phyloP scores from a whole-genome alignment of 1,140 invertebrate species.

The Drosophila arizonae region DNA sequence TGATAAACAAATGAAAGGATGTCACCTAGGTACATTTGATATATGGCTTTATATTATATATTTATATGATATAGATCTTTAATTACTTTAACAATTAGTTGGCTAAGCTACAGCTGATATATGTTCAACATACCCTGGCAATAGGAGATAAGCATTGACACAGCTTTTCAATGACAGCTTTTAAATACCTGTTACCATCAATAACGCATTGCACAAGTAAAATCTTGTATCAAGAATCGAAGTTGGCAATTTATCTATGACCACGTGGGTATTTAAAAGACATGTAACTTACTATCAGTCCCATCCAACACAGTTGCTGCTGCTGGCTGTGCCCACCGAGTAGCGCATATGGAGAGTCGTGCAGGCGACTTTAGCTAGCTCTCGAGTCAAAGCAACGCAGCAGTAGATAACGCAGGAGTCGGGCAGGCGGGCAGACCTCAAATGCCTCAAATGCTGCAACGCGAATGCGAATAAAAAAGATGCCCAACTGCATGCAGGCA shows the following conservation, averaged over 20 bases:
- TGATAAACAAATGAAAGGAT: not conserved
- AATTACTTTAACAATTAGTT: no score
- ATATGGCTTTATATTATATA: no score
- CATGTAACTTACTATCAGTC: constrained; percentile 23
- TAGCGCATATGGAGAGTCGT: constrained; percentile 28
- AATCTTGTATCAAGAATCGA: no score
- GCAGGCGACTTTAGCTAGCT: constrained; percentile 34
- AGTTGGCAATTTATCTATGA: constrained; percentile 2
- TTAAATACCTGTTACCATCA: no score
- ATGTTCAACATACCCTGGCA: no score
- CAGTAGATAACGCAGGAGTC: constrained; percentile 37
- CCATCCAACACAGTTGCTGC: constrained; percentile 25
- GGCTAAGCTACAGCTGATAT: no score
- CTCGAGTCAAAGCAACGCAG: constrained; percentile 34
- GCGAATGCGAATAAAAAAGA: constrained; percentile 50
- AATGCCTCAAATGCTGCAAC: constrained; percentile 60
- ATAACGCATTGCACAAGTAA: no score
- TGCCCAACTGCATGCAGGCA: not conserved
- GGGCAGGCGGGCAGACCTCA: not conserved
- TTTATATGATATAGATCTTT: no score
- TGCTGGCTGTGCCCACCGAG: constrained; percentile 29
- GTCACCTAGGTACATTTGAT: no score
- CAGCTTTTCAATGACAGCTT: no score
- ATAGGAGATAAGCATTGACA: no score
- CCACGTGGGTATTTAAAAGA: constrained; percentile 34